Evolutionary conservation across 2,113 vertebrate species (phyloP).

Genomic region (Saimiri boliviensis): DNA sequence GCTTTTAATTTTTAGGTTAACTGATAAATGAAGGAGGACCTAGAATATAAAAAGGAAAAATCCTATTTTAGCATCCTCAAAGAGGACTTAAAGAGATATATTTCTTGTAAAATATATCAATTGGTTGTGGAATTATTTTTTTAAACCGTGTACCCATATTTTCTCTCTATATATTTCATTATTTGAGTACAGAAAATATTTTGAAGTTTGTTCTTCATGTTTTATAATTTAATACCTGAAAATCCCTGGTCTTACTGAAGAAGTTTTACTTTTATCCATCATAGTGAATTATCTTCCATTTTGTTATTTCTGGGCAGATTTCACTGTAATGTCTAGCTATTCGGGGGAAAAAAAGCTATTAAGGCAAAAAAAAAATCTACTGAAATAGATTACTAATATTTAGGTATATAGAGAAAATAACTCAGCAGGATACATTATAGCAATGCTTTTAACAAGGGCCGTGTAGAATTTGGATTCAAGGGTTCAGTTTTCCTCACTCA

Average conservation of each 20-base stretch:
- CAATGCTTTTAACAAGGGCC: background rate
- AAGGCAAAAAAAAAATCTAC: background rate
- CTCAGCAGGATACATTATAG: background rate
- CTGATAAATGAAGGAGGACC: background rate
- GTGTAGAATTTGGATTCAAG: background rate
- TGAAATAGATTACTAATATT: background rate
- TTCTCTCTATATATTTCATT: background rate
- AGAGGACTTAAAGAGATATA: background rate
- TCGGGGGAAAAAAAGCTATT: background rate
- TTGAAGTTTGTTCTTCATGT: conserved; percentile 14
- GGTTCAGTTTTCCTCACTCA: background rate
- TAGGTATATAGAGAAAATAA: background rate
- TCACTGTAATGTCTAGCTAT: background rate
- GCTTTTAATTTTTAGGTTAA: conserved; percentile 38
- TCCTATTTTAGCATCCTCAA: background rate
- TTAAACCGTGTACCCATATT: background rate
- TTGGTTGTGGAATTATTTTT: background rate
- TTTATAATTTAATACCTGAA: conserved; percentile 30
- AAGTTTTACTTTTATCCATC: conserved; percentile 29
- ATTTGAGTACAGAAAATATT: conserved; percentile 12
- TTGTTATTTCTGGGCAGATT: conserved; percentile 35
- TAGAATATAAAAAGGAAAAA: background rate
- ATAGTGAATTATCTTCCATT: conserved; percentile 34
- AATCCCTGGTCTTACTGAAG: background rate
- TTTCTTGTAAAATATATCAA: conserved; percentile 1